Conservation (phyloP, 2,113 vertebrate species). For the Proteles cristata region DNA sequence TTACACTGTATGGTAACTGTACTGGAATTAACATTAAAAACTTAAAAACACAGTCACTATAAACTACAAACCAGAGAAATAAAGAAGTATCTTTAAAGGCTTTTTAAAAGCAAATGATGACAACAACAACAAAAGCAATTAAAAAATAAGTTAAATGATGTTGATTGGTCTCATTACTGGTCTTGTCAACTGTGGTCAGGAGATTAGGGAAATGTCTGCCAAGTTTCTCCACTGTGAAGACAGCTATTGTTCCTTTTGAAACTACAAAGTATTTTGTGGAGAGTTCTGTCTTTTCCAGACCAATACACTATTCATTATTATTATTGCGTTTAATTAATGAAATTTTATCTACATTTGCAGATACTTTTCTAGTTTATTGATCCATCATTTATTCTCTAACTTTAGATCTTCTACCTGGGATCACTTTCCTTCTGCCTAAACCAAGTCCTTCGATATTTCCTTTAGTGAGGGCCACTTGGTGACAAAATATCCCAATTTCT, state of each 20-base stretch:
- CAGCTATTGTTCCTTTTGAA: neutral
- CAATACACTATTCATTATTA: neutral
- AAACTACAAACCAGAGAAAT: neutral
- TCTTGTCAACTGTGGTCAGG: neutral
- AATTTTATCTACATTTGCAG: neutral
- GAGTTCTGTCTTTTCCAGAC: neutral
- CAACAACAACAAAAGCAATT: neutral
- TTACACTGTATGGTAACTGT: neutral
- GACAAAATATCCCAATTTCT: constrained; percentile 31
- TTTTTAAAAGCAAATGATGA: neutral
- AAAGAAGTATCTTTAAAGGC: neutral
- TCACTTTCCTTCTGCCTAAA: neutral
- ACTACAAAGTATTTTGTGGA: neutral
- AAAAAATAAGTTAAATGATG: neutral
- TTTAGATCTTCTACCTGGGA: neutral
- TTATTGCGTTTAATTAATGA: constrained; percentile 21
- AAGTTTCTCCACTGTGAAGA: neutral
- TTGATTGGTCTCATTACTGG: neutral
- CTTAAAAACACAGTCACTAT: neutral
- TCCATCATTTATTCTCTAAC: neutral
- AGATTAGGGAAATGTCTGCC: neutral
- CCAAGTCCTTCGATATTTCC: neutral
- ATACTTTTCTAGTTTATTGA: neutral
- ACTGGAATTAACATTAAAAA: neutral
- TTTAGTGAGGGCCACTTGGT: neutral